phyloP scores from a whole-genome alignment of 2,888 invertebrate species.

The Herminia tarsipennalis region DNA sequence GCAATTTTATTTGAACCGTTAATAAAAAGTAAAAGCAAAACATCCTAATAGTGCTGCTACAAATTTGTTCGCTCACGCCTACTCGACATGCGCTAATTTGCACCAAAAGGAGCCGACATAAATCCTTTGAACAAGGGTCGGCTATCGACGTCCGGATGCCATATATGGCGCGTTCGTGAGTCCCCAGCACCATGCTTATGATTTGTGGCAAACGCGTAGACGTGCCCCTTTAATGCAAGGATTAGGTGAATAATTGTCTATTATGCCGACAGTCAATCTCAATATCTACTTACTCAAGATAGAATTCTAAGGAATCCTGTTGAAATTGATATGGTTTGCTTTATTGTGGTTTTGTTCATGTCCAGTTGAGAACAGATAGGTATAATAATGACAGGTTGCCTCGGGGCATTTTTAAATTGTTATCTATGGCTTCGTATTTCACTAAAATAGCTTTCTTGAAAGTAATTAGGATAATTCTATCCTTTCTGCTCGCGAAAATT shows the following conservation, averaged over 20 bases:
- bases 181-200: constrained; percentile 70
- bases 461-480: not conserved
- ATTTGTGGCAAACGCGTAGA: constrained; percentile 64
- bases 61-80: constrained; percentile 78
- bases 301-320: not conserved
- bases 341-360: too few relatives aligned
- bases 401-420: too few relatives aligned
- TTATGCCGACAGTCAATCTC: constrained; percentile 19
- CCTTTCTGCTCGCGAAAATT: constrained; percentile 4
- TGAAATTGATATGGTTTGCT: not conserved
- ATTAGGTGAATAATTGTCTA: constrained; percentile 43
- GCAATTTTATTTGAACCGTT: constrained; percentile 19
- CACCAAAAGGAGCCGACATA: constrained; percentile 77
- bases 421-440: not conserved
- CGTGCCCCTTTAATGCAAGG: constrained; percentile 34
- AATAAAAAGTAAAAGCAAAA: constrained; percentile 39
- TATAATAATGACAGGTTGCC: too few relatives aligned
- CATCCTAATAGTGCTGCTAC: constrained; percentile 52
- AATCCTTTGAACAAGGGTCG: constrained; percentile 73
- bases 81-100: constrained; percentile 78
- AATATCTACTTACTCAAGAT: not conserved
- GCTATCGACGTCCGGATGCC: constrained; percentile 67
- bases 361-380: too few relatives aligned
- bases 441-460: constrained; percentile 5
- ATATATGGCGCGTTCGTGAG: constrained; percentile 79